Conservation (phyloP, 1,140 invertebrate genomes). For the Diorhabda sublineata region DNA sequence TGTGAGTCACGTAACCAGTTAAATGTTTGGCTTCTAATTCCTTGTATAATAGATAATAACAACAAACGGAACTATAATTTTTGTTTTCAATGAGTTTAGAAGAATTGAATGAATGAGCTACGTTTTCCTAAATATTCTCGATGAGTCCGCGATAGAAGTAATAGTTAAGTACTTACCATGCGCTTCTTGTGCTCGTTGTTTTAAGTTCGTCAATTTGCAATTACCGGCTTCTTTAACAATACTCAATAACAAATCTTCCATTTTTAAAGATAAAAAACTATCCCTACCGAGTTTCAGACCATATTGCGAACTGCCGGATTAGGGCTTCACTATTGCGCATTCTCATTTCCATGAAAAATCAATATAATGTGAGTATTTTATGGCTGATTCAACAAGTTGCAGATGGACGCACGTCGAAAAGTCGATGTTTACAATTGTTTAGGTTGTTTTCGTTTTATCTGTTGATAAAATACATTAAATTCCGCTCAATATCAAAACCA, state of each 20-base stretch:
- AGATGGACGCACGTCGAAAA: background rate
- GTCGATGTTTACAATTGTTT: too few relatives aligned
- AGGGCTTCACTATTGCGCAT: slow-evolving; percentile 14
- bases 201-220: slow-evolving; percentile 64
- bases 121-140: too few relatives aligned
- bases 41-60: too few relatives aligned
- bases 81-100: too few relatives aligned
- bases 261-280: slow-evolving; percentile 43
- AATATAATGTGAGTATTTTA: slow-evolving; percentile 17
- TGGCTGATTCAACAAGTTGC: slow-evolving; percentile 15
- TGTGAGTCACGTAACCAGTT: too few relatives aligned
- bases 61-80: too few relatives aligned
- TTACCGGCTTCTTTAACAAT: slow-evolving; percentile 73
- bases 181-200: slow-evolving; percentile 74
- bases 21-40: too few relatives aligned
- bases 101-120: too few relatives aligned
- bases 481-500: too few relatives aligned
- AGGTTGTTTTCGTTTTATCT: too few relatives aligned
- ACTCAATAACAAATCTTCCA: slow-evolving; percentile 79
- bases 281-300: slow-evolving; percentile 20
- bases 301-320: slow-evolving; percentile 27
- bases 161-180: slow-evolving; percentile 55
- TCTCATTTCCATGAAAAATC: slow-evolving; percentile 24
- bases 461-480: too few relatives aligned
- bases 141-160: too few relatives aligned